Base-by-base conservation (phyloP, 1,140 invertebrate genomes). In the Samia ricini region DNA sequence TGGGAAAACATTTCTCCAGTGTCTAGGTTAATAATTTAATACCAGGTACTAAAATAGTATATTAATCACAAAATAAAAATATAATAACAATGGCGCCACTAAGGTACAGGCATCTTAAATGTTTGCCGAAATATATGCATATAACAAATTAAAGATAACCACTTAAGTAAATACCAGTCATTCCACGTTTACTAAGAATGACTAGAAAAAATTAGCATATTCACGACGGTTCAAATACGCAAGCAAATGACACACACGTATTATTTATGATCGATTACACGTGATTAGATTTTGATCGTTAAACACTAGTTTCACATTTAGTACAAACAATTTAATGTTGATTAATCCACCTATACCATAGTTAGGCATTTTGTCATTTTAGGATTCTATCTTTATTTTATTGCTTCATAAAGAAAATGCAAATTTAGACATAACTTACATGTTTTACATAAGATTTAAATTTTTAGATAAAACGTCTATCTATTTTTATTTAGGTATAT, bases 131-230 rank as follows among this genome's bases (percentile, higher is more conserved):
- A 42, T n/a, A n/a, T n/a, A 42, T 15, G n/a, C 15, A 42, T 42
- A 42, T 15, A 42, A 42, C n/a, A 42, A 42, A 15, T 42, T 42
- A 42, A n/a, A 15, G 33, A 15, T 42, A 42, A 42, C 12, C n/a
- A 42, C 12, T 15, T 42, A 15, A 15, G 33, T 12, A 42, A 10
- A 4, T 42, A 15, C 3, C 3, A 42, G 33, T 42, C 33, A 42
- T 42, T 42, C 33, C 33, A 42, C 12, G 33, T 15, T 42, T 42
- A 42, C 33, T 12, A 10, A 8, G 33, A 36, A 42, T 42, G 33
- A 42, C 33, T 42, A 42, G 33, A 42, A 42, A 42, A 15, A 42
- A 42, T 42, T 42, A 42, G 33, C 33, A 42, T 42, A 42, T 42
- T 15, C 10, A 42, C 33, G 33, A 42, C 33, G 33, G 12, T 15